Conservation (phyloP, 2,888 invertebrate species). For the Flabesymbios commensalis region DNA sequence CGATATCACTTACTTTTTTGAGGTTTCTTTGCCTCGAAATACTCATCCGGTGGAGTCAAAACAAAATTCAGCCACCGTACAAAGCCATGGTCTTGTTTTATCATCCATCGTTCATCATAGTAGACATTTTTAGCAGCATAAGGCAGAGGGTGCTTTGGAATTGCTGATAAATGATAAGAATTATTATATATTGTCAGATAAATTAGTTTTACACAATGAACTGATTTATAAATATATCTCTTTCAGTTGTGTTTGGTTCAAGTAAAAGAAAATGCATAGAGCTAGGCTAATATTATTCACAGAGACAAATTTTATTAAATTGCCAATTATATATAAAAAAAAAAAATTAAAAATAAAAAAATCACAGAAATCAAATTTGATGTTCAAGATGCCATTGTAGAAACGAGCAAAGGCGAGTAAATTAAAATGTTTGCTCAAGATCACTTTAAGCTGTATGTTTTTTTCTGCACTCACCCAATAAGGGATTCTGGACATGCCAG, state of each 20-base stretch:
- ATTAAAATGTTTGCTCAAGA: too few species aligned
- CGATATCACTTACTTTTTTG: slow-evolving; percentile 20
- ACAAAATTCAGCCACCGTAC: slow-evolving; percentile 63
- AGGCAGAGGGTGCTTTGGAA: slow-evolving; percentile 58
- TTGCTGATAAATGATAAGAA: slow-evolving; percentile 33
- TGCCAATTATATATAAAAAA: too few species aligned
- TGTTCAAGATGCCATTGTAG: too few species aligned
- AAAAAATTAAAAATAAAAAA: too few species aligned
- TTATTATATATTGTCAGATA: background rate
- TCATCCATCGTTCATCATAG: slow-evolving; percentile 64
- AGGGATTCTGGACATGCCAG: too few species aligned
- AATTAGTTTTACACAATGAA: too few species aligned
- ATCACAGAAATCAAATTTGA: too few species aligned
- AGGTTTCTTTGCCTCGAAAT: slow-evolving; percentile 23
- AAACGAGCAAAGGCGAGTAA: too few species aligned
- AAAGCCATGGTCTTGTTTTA: slow-evolving; percentile 63
- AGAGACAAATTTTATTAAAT: too few species aligned
- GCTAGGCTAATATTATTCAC: background rate
- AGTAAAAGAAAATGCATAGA: background rate
- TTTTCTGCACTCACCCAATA: too few species aligned
- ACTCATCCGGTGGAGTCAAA: slow-evolving; percentile 61
- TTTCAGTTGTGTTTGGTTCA: background rate
- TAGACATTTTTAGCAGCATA: slow-evolving; percentile 62
- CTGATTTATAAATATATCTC: background rate
- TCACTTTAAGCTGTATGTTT: too few species aligned